Evolutionary conservation across 2,113 vertebrate species (phyloP), one percentile per base, ranked within the genome.

Genomic region (Centropus bengalensis): DNA sequence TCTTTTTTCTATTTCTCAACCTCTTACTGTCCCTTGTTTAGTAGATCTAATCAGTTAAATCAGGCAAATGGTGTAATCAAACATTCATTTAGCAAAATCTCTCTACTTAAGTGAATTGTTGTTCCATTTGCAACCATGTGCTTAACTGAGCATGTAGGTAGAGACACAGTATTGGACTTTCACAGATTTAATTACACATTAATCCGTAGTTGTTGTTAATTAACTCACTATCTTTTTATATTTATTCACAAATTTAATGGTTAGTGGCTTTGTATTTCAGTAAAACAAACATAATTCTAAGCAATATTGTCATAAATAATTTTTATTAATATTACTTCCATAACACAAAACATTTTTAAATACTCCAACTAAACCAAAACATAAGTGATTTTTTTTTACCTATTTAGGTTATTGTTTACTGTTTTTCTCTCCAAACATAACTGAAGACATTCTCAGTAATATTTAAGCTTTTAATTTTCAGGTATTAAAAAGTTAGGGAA

Each of bases 1-100:
- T 13, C 14, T 82, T 55, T 69, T 52, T 27, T 9, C 30, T 49
- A 8, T 63, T 79, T 93, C 63, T 88, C 75, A 83, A 21, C 11
- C n/a, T 88, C 5, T 78, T 78, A 49, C 5, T 71, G 23, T 47
- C 26, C 32, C n/a, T 74, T 88, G 54, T 86, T 90, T 91, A 71
- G 86, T 94, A 71, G 2, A 86, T 19, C 66, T 71, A 28, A 59
- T 91, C 40, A 71, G 42, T 92, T 92, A 88, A 88, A 52, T 84
- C 49, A 71, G 66, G 36, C 47, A 86, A 56, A 33, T 76, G n/a
- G 12, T 79, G 22, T 79, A 84, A 91, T 93, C 60, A 88, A 81
- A 83, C 73, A 92, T 28, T 75, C 8, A 45, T 42, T 69, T 81
- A 93, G 27, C 62, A 95, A 78, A 84, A 91, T n/a, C 45, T 89